Base-by-base conservation (phyloP, 2,113 vertebrate species). In the Malaclemys terrapin region DNA sequence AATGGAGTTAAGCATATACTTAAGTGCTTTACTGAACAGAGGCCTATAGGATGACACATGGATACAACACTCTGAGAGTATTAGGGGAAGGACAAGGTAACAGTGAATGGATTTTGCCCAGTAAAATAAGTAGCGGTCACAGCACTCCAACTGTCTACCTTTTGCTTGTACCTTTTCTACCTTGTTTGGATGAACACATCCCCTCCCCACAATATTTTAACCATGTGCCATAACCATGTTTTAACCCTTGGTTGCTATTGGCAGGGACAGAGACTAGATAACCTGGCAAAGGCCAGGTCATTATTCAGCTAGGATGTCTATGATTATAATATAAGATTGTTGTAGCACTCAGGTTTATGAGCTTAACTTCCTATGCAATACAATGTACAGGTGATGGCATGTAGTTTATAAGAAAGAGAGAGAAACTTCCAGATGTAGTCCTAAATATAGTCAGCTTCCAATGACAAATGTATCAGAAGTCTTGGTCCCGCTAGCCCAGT, bases 241-340 rank as follows among this genome's bases (percentile, higher is more conserved):
- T 91, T 69, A 42, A 5, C 4, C 38, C 20, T 20, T 62, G 17
- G 17, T 54, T 75, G 38, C 10, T 10, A 24, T 52, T 75, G 47
- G 10, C 56, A 56, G 19, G 24, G 52, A 14, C 31, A 72, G 38
- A 57, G 35, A 5, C 11, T 89, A 31, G n/a, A 88, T 57, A 83
- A 50, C 0, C 72, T 53, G 24, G 1, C 57, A 47, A n/a, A 6
- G 22, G 56, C 16, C 47, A 81, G 20, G 3, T 13, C 4, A 0
- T 49, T 80, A 14, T 5, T 90, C 31, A 50, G 5, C 35, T 83
- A 14, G 0, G 2, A 0, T 2, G 78, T 83, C 65, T 50, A 29
- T 85, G 81, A 91, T 50, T 83, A n/a, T 6, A 87, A 27, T 16
- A 35, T 0, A 10, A 89, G 45, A 20, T 24, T 35, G 82, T 1